Evolutionary conservation across 30 jellyfish, hydroid and myxozoan species (phyloP), one percentile per base, ranked within the genome.

Genomic region (Cassiopea andromeda): DNA sequence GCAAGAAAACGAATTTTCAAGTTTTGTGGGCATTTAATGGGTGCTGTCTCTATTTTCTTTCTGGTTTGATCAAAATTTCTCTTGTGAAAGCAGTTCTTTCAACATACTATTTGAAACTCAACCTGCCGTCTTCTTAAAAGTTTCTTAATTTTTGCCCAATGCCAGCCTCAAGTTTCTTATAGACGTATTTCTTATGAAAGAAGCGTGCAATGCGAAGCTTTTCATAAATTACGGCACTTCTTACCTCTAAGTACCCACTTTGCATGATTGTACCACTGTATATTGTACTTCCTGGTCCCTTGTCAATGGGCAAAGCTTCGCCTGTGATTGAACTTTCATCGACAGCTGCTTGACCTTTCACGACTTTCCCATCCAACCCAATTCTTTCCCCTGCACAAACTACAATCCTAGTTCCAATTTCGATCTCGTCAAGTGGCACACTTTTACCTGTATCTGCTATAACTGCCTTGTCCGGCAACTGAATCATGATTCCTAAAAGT

Each of bases 261-360:
- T 89, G 98, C 1, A 90, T 67, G 69, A 93, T 85, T 46, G 98
- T 89, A 12, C 98, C 98, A 80, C 97, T 90, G 71, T 59, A 90
- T 2, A 91, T 92, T 60, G 47, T 57, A 67, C 75, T 60, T 13
- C 85, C 93, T 15, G 67, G 89, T 17, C 87, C 82, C 44, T 93
- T 93, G 57, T 79, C 92, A 57, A 89, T 87, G 7, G 98, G 98
- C 78, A 85, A 78, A 5, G 98, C 85, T 84, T 93, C 97, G 45
- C 98, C 98, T 17, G 98, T 89, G 48, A 93, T 89, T 10, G 96
- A 79, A 74, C 98, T 93, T 77, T 93, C 98, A 38, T 93, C 98
- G n/a, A 93, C 93, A 2, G 98, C 73, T 2, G 97, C 98, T 45
- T 85, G 89, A 16, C 98, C 98, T 59, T 83, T 88, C 59, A 75